Percentiles rank a stretch among this genome's conserved stretches.
These are phyloP conservation scores for Zaprionus taronus DNA, from an alignment of 1,140 invertebrate genomes.

Conservation along the genomic window DNA sequence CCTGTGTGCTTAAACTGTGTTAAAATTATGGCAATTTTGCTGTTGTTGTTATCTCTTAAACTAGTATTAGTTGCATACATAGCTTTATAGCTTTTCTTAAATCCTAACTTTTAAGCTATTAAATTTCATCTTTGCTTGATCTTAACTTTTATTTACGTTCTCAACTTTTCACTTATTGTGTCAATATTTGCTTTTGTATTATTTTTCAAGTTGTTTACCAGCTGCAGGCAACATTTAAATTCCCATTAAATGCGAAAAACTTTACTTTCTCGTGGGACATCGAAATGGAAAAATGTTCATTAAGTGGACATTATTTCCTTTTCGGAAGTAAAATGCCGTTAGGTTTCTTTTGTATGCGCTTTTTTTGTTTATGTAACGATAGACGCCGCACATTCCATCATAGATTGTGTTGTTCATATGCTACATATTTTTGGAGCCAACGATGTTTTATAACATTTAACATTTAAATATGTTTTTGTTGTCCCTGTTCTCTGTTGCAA, in stretches of 20 bases:
- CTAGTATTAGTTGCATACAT: not conserved
- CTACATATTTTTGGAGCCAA: conserved; percentile 13
- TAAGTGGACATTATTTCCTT: conserved; percentile 18
- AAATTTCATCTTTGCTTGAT: not conserved
- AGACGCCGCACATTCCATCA: not conserved
- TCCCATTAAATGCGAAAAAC: conserved; percentile 1
- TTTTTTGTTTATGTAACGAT: conserved; percentile 17
- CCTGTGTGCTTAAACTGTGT: not conserved
- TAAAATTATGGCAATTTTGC: not conserved
- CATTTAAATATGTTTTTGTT: conserved; percentile 27
- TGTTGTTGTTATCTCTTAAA: not conserved
- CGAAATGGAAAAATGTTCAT: conserved; percentile 6
- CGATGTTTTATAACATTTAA: not conserved
- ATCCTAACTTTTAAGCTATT: not conserved
- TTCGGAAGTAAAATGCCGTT: conserved; percentile 12
- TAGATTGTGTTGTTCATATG: conserved; percentile 7
- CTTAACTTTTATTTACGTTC: not conserved
- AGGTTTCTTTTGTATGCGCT: conserved; percentile 9
- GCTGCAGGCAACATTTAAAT: conserved; percentile 6
- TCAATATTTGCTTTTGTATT: not conserved
- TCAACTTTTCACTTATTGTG: not conserved
- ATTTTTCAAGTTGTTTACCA: not conserved
- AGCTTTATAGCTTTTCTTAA: not conserved
- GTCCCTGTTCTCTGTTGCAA: conserved; percentile 1
- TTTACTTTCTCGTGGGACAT: not conserved